A percentile compares a stretch with the other conserved stretches of the same genome.
Evolutionary conservation across 2,888 invertebrate genomes (phyloP).

Genomic region (Serripes groenlandicus): DNA sequence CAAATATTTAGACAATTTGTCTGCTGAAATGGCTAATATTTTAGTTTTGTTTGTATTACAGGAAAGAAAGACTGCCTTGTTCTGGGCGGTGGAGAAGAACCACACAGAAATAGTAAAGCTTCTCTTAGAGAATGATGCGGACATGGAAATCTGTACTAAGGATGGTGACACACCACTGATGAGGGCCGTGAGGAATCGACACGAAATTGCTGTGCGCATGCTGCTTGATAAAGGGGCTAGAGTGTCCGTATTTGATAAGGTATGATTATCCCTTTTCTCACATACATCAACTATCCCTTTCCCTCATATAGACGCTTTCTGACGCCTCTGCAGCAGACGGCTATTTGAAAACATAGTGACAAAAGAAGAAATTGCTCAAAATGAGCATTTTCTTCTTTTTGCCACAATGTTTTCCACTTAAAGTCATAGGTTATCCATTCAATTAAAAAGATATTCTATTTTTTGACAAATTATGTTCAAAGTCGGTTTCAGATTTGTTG

Average conservation of each 20-base stretch:
- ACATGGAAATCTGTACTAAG: constrained; percentile 96
- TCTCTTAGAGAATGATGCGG: constrained; percentile 95
- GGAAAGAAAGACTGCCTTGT: constrained; percentile 98
- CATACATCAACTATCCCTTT: background rate
- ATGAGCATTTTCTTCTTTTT: background rate
- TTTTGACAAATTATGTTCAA: no score
- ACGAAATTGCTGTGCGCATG: constrained; percentile 96
- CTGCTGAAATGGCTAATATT: no score
- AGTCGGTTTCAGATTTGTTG: no score
- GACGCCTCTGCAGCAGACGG: background rate
- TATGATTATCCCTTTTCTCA: constrained; percentile 57
- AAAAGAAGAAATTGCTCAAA: background rate
- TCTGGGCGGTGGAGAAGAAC: constrained; percentile 98
- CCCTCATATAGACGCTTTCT: background rate
- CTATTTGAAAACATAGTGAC: background rate
- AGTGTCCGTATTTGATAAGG: constrained; percentile 91
- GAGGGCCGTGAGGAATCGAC: constrained; percentile 95
- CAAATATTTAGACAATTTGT: no score
- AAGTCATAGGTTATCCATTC: no score
- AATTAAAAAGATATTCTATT: no score
- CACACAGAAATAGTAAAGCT: constrained; percentile 93
- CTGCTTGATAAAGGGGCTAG: constrained; percentile 96
- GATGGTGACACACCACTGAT: constrained; percentile 98
- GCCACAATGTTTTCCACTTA: background rate
- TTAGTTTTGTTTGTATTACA: constrained; percentile 85